Conservation (phyloP, 1,140 invertebrate species). For the Atta texana region DNA sequence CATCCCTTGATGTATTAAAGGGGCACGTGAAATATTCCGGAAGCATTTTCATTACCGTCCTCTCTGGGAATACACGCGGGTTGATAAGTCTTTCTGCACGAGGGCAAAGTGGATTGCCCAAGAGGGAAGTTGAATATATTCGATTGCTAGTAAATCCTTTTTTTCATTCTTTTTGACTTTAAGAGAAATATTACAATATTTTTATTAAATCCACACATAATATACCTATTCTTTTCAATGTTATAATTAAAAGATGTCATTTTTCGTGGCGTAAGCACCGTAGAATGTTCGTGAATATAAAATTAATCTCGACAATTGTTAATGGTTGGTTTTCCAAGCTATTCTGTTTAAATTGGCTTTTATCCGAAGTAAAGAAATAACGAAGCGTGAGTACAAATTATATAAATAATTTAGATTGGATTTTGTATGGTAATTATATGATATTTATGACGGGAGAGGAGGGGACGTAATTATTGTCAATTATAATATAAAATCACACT, state of each 20-base stretch:
- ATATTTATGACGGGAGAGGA: conserved; percentile 1
- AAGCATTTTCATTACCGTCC: conserved; percentile 69
- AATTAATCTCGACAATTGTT: conserved; percentile 53
- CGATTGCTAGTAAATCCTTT: not conserved
- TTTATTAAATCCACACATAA: conserved; percentile 19
- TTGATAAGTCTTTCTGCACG: conserved; percentile 50
- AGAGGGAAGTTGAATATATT: conserved; percentile 23
- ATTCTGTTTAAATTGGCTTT: conserved; percentile 46
- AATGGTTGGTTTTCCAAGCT: conserved; percentile 42
- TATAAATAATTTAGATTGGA: conserved; percentile 53
- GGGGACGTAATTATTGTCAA: not conserved
- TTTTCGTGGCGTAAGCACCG: not conserved
- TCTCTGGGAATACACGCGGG: conserved; percentile 60
- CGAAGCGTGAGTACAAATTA: conserved; percentile 36
- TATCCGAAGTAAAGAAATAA: conserved; percentile 42
- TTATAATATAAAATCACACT: conserved; percentile 23
- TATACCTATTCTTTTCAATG: conserved; percentile 5
- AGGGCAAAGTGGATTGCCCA: conserved; percentile 58
- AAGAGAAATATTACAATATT: conserved; percentile 9
- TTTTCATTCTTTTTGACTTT: not conserved
- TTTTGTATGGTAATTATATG: conserved; percentile 28
- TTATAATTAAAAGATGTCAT: conserved; percentile 25
- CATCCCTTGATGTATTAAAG: conserved; percentile 65
- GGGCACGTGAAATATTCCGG: conserved; percentile 66
- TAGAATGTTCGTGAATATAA: conserved; percentile 23